Evolutionary conservation across 2,797 vertebrate species (phyloP), one percentile per base, ranked within the genome.

Genomic region (Bovichtus variegatus): DNA sequence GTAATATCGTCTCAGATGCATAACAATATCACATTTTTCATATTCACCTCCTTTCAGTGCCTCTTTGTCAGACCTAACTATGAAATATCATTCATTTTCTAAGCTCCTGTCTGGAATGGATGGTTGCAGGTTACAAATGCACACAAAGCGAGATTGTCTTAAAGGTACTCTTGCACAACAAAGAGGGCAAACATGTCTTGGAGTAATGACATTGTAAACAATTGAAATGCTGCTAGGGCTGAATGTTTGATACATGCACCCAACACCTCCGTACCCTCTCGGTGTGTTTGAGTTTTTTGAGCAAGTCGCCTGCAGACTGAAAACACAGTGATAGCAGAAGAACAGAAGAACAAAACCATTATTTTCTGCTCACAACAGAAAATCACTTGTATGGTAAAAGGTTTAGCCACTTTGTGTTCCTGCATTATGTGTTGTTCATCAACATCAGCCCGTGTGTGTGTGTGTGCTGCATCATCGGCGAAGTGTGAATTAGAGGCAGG

Each of bases 401-500:
- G 25, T 78, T 75, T 21, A 11, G 19, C 9, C n/a, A 11, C 18
- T 10, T 4, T 23, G 31, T 83, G 19, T 59, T 57, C 3, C 3
- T 43, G 31, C 67, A 21, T 61, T 61, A 41, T 41, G 25, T 41
- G 53, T 15, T 62, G 58, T 9, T 4, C 55, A 29, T 29, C 25
- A 38, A 43, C 46, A 41, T 66, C 36, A 27, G n/a, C 11, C 23
- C 78, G 4, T 54, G 41, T 9, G 57, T 51, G 25, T 43, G 63
- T 43, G 16, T 66, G 67, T 44, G 9, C 60, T 21, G 61, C 66
- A 21, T 76, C 65, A 11, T 64, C 68, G 27, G 50, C 38, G 21
- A 41, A 2, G 66, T 81, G 73, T 44, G 71, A 76, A 55, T 85
- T 78, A 23, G 70, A 87, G 74, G 76, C 72, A 63, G 61, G 59